Base-by-base conservation (phyloP, 2,888 invertebrate species). In the Steinernema hermaphroditum region DNA sequence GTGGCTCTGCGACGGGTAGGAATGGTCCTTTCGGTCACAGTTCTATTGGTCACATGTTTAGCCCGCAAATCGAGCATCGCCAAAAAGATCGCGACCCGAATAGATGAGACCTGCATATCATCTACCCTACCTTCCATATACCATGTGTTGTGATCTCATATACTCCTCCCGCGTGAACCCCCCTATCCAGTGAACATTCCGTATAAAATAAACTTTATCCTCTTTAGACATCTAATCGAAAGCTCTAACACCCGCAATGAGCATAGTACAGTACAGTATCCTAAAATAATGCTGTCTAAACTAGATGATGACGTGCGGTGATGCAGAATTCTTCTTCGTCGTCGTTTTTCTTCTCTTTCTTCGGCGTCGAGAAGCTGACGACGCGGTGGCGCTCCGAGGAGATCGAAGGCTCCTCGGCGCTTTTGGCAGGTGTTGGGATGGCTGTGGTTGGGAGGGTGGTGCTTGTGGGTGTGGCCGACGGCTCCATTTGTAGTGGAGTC, bases 291-390 rank as follows among this genome's bases (percentile, higher is more conserved):
- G 29, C 12, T 6, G 24, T 70, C 29, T 72, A 79, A 68, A 79
- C 74, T 43, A 76, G 50, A 70, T 79, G 79, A 43, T 81, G 77
- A n/a, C 69, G 76, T 8, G 79, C 78, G 6, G 79, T 79, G 32
- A 79, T 79, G 71, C 76, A 79, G 43, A 71, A 79, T 68, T 81
- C 78, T 46, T 46, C 46, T n/a, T 73, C 72, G 27, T 79, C 80
- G 72, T 78, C 81, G n/a, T 54, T 71, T 27, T 24, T 49, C 2
- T 62, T 69, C 37, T 69, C 70, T 72, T 83, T 81, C 72, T 82
- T 81, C 29, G 85, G 85, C 6, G 85, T 85, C 14, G 85, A 85
- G 75, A 85, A 85, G 12, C 84, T 84, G 16, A 85, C 85, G 54
- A 83, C 84, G 82, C 78, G 70, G 81, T 46, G 46, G n/a, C 78